Evolutionary conservation across 2,113 vertebrate species (phyloP), one percentile per base, ranked within the genome.

Genomic region (Panthera leo): DNA sequence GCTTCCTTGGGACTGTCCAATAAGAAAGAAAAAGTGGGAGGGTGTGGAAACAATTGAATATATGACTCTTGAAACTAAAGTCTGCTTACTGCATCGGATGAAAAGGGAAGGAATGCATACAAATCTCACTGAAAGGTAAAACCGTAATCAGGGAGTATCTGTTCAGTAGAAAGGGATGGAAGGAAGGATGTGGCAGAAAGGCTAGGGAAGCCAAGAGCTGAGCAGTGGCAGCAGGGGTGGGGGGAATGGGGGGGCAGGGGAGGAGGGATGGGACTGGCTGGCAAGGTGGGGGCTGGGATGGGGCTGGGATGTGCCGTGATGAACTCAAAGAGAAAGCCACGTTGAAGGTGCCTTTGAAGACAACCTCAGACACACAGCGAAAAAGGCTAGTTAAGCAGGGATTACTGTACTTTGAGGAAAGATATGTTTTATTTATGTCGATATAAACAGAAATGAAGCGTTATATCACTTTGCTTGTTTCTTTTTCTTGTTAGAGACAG

Each of bases 261-360:
- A 21, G 65, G 95, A 61, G 42, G 70, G 12, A 65, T 87, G 78
- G 29, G 21, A 25, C 45, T 58, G 9, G 5, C 53, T 55, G 15
- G 53, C 14, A 15, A 55, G 15, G 21, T 19, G 21, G 55, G 94
- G 61, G 19, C 7, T 21, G 70, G 51, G 15, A 71, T 90, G 78
- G 34, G 19, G 31, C 53, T 58, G 9, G 5, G 73, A 82, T 75
- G 68, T 6, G 78, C 53, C 95, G 45, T 79, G 95, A 97, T 48
- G 18, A 58, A 55, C 94, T 96, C 97, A 94, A 90, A 97, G 83
- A 85, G 67, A 89, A 78, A 3, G 1, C 70, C 75, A 95, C 92
- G 93, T 94, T 55, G 96, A 95, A 97, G 83, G n/a, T 5, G 6
- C 63, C 95, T 97, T 97, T 95, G 97, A 94, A 94, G 94, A 70